A percentile compares a stretch with the other conserved stretches of the same genome.
phyloP scores from a whole-genome alignment of 2,888 invertebrate genomes.

The Noctua janthina region DNA sequence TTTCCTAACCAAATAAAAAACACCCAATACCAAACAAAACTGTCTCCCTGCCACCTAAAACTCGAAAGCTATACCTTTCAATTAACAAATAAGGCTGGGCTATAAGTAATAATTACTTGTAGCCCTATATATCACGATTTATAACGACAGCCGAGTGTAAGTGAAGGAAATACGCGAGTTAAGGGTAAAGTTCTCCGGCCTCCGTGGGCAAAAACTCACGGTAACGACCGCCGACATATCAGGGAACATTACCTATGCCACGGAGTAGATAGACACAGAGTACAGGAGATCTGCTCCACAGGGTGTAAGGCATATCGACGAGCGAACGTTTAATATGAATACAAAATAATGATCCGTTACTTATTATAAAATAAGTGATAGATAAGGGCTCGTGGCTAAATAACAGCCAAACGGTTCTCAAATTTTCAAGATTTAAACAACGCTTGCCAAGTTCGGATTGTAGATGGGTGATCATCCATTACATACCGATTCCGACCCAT shows the following conservation, averaged over 20 bases:
- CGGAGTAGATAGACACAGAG: background rate
- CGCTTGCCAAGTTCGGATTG: background rate
- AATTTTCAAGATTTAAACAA: background rate
- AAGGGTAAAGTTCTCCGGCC: conserved; percentile 59
- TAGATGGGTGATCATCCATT: background rate
- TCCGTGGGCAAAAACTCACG: conserved; percentile 62
- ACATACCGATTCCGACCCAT: background rate
- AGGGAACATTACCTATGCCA: conserved; percentile 42
- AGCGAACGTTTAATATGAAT: background rate
- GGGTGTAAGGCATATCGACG: background rate
- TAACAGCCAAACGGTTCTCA: too few species aligned
- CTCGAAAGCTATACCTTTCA: conserved; percentile 62
- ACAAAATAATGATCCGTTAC: background rate
- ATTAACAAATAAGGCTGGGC: conserved; percentile 60
- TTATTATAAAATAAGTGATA: background rate
- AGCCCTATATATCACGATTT: conserved; percentile 67
- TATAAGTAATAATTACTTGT: conserved; percentile 68
- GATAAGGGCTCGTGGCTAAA: too few species aligned
- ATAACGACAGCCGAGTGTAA: conserved; percentile 63
- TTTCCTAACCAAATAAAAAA: conserved; percentile 12
- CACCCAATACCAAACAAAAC: conserved; percentile 29
- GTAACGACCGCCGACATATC: conserved; percentile 65
- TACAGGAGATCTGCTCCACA: background rate
- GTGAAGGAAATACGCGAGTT: conserved; percentile 69
- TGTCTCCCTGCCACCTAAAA: conserved; percentile 39